Evolutionary conservation across 2,113 vertebrate genomes (phyloP).

Genomic region (Bufo gargarizans): DNA sequence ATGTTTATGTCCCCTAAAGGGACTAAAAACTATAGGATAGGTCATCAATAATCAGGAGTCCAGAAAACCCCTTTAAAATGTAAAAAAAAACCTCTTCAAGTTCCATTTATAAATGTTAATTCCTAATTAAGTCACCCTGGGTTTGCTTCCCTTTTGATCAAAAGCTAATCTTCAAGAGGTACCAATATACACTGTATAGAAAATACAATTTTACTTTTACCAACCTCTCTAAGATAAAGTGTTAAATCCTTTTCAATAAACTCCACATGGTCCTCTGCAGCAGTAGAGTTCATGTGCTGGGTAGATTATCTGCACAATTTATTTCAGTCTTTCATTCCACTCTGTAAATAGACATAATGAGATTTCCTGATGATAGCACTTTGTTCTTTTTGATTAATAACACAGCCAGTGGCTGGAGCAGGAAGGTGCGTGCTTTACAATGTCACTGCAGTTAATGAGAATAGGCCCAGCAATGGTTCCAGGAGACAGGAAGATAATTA

Average conservation of each 20-base stretch:
- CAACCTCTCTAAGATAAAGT: neutral
- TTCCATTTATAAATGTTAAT: too few species aligned
- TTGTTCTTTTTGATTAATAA: constrained; percentile 52
- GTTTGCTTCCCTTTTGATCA: neutral
- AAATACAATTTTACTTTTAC: neutral
- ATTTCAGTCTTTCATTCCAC: constrained; percentile 44
- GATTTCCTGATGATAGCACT: constrained; percentile 50
- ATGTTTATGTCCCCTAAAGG: too few species aligned
- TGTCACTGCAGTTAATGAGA: constrained; percentile 48
- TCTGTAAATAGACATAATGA: constrained; percentile 52
- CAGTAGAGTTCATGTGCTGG: neutral
- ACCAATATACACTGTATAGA: neutral
- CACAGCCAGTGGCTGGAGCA: constrained; percentile 30
- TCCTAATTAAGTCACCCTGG: neutral
- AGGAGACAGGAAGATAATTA: constrained; percentile 39
- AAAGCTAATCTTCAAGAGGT: neutral
- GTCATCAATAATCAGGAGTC: too few species aligned
- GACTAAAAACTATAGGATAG: too few species aligned
- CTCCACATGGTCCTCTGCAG: neutral
- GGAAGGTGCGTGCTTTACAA: constrained; percentile 11
- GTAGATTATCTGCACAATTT: constrained; percentile 37
- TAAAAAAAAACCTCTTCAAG: too few species aligned
- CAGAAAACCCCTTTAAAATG: too few species aligned
- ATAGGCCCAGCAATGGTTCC: constrained; percentile 34
- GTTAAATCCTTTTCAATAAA: constrained; percentile 2